Evolutionary conservation across 2,888 invertebrate species (phyloP).

Genomic region (Pristionchus maxplancki): DNA sequence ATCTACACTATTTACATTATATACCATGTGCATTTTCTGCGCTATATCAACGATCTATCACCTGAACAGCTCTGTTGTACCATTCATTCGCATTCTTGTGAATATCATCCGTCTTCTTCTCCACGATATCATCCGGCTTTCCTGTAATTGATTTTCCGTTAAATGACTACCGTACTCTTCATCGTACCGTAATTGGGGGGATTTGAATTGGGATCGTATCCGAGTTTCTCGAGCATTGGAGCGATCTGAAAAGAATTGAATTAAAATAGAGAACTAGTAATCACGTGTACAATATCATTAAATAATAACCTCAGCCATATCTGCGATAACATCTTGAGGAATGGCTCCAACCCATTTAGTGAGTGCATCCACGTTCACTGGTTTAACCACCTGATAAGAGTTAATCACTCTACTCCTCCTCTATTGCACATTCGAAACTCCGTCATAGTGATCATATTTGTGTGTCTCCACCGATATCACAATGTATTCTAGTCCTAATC

Average conservation of each 20-base stretch:
- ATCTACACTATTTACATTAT: too few relatives aligned
- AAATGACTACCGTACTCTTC: not conserved
- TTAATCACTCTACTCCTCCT: not conserved
- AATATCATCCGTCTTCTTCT: slow-evolving; percentile 74
- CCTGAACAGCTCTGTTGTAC: slow-evolving; percentile 73
- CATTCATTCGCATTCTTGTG: slow-evolving; percentile 73
- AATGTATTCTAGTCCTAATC: not conserved
- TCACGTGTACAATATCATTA: not conserved
- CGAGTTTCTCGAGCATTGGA: slow-evolving; percentile 76
- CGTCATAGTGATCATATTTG: not conserved
- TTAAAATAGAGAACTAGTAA: not conserved
- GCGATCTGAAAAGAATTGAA: slow-evolving; percentile 62
- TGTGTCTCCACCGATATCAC: not conserved
- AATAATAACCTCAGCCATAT: slow-evolving; percentile 69
- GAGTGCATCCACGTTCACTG: slow-evolving; percentile 95
- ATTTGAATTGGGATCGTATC: slow-evolving; percentile 96
- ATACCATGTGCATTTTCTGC: too few relatives aligned
- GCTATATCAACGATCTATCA: not conserved
- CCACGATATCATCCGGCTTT: slow-evolving; percentile 74
- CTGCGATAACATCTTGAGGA: slow-evolving; percentile 89
- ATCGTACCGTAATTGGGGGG: slow-evolving; percentile 88
- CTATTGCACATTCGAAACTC: not conserved
- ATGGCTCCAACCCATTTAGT: slow-evolving; percentile 81
- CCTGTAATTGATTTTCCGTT: slow-evolving; percentile 57
- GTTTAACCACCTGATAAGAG: slow-evolving; percentile 87